These are phyloP conservation scores for Chironomus striatipennis DNA, from an alignment of 1,140 invertebrate genomes.

Conservation along the genomic window DNA sequence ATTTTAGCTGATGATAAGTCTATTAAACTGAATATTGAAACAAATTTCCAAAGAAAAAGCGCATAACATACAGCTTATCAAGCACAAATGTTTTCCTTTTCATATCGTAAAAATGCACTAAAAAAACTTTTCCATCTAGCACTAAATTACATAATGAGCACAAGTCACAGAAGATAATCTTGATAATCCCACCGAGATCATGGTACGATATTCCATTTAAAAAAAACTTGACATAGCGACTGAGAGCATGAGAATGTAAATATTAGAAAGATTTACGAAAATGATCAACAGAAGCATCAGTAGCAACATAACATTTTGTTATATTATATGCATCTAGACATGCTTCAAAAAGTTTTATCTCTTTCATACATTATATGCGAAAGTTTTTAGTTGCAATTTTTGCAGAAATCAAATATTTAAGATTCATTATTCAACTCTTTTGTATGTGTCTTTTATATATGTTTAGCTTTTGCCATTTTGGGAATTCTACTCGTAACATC, in stretches of 20 bases:
- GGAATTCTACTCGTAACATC: background rate
- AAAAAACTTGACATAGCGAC: background rate
- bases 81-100: no score
- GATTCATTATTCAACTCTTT: background rate
- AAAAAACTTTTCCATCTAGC: background rate
- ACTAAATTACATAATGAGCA: background rate
- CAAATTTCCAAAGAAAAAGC: no score
- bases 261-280: background rate
- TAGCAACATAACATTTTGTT: no score
- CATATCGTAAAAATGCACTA: no score
- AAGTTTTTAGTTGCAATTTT: background rate
- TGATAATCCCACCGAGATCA: slow-evolving; percentile 1
- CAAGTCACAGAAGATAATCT: background rate
- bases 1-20: no score
- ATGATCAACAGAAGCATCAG: background rate
- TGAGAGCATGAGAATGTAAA: background rate
- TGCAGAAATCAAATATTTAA: background rate
- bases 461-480: background rate
- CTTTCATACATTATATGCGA: background rate
- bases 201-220: background rate
- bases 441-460: background rate
- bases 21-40: no score
- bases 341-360: background rate
- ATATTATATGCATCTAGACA: background rate
- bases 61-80: no score